These are phyloP conservation scores for Drosophila glabriapex DNA, from an alignment of 2,888 invertebrate species.

Conservation along the genomic window DNA sequence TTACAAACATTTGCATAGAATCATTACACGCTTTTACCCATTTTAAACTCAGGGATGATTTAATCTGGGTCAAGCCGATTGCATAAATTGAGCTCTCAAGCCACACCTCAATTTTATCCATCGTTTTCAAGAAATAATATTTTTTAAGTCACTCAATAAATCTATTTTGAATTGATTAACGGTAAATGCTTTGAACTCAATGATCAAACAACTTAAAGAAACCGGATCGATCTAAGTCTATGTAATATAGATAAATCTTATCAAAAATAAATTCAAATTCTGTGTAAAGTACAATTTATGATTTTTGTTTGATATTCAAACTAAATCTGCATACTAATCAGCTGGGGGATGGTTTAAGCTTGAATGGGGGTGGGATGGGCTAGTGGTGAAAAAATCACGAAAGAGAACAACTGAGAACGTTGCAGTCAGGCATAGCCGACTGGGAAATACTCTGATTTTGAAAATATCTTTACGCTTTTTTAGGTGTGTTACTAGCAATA, in stretches of 20 bases:
- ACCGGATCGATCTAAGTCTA: not conserved
- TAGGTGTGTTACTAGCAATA: not conserved
- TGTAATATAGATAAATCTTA: not conserved
- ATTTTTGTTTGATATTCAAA: conserved; percentile 1
- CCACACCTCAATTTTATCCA: not conserved
- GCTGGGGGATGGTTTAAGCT: conserved; percentile 17
- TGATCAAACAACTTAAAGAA: not conserved
- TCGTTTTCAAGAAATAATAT: not conserved
- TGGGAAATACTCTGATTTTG: not conserved
- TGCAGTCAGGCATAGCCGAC: not conserved
- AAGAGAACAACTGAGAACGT: not conserved
- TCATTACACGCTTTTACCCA: not conserved
- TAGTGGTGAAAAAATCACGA: conserved; percentile 1
- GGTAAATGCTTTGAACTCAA: not conserved
- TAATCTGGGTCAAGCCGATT: not conserved
- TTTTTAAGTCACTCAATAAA: not conserved
- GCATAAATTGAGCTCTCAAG: not conserved
- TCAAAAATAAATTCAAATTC: not conserved
- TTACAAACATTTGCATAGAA: not conserved
- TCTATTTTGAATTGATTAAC: not conserved
- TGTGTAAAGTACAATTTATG: not conserved
- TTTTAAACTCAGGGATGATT: not conserved
- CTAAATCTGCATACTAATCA: conserved; percentile 10
- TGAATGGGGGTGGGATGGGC: conserved; percentile 16
- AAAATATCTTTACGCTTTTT: not conserved